Conservation (phyloP, 2,888 invertebrate genomes). For the Acleris holmiana region DNA sequence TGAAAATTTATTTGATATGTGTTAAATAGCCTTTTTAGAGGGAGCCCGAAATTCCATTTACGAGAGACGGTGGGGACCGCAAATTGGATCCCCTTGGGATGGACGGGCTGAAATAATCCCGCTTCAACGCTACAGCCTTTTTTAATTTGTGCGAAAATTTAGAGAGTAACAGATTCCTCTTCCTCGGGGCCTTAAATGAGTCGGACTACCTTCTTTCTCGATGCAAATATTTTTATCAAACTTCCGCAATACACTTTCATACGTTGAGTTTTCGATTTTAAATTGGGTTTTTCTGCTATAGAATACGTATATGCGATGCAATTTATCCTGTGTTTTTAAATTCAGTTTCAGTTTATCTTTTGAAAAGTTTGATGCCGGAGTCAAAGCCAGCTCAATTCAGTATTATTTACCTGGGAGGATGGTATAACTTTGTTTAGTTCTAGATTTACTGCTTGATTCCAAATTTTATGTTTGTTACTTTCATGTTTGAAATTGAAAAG, state of each 20-base stretch:
- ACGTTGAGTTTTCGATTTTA: neutral
- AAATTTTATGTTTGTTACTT: neutral
- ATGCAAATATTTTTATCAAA: conserved; percentile 3
- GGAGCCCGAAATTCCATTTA: conserved; percentile 71
- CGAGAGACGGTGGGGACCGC: conserved; percentile 59
- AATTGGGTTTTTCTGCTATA: neutral
- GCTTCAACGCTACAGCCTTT: conserved; percentile 57
- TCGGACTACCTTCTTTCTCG: conserved; percentile 3
- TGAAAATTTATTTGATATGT: conserved; percentile 46
- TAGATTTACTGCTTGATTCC: neutral
- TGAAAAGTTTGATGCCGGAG: conserved; percentile 17
- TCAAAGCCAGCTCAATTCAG: conserved; percentile 17
- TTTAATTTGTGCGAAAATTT: conserved; percentile 64
- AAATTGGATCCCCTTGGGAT: conserved; percentile 73
- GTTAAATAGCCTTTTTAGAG: conserved; percentile 69
- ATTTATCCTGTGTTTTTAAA: conserved; percentile 20
- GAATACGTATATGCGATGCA: conserved; percentile 1
- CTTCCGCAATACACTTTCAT: no score
- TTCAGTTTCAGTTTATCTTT: conserved; percentile 29
- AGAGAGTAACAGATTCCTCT: conserved; percentile 41
- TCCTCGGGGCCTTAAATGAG: conserved; percentile 9
- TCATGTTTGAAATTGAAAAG: neutral
- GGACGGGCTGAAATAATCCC: conserved; percentile 67
- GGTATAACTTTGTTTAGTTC: conserved; percentile 10
- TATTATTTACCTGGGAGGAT: conserved; percentile 12